Evolutionary conservation across 2,113 vertebrate genomes (phyloP).

Genomic region (Sakesphorus luctuosus): DNA sequence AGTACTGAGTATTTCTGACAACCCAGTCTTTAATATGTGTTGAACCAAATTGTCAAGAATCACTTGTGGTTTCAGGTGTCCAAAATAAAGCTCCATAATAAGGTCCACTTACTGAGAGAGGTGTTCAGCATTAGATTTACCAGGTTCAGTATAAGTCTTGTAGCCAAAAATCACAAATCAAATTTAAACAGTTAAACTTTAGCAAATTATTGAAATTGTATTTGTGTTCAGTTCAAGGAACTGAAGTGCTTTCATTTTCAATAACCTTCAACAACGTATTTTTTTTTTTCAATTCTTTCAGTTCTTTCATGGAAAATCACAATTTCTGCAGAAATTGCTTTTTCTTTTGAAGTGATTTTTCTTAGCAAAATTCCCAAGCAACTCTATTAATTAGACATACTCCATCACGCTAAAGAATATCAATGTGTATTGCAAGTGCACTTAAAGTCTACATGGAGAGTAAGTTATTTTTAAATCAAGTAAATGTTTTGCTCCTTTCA

Average conservation of each 20-base stretch:
- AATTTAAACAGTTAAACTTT: neutral
- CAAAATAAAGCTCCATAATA: neutral
- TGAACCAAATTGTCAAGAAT: neutral
- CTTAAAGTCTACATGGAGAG: neutral
- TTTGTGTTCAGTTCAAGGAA: neutral
- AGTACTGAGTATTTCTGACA: slow-evolving; percentile 12
- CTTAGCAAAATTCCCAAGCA: slow-evolving; percentile 21
- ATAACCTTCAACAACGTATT: neutral
- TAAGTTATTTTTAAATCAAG: neutral
- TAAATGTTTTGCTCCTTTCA: neutral
- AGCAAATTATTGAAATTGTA: neutral
- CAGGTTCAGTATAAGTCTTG: neutral
- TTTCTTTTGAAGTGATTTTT: slow-evolving; percentile 43
- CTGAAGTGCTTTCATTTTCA: slow-evolving; percentile 14
- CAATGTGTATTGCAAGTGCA: neutral
- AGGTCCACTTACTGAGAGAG: neutral
- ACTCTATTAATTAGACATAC: slow-evolving; percentile 35
- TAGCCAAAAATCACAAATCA: neutral
- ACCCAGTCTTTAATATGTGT: neutral
- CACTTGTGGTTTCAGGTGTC: neutral
- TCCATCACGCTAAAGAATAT: slow-evolving; percentile 18
- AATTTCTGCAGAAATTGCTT: slow-evolving; percentile 13
- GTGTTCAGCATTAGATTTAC: neutral
- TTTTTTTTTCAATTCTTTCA: neutral
- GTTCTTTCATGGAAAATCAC: neutral